Conservation (phyloP, 35 echinoderm and acorn worm genomes). For the Apostichopus japonicus region DNA sequence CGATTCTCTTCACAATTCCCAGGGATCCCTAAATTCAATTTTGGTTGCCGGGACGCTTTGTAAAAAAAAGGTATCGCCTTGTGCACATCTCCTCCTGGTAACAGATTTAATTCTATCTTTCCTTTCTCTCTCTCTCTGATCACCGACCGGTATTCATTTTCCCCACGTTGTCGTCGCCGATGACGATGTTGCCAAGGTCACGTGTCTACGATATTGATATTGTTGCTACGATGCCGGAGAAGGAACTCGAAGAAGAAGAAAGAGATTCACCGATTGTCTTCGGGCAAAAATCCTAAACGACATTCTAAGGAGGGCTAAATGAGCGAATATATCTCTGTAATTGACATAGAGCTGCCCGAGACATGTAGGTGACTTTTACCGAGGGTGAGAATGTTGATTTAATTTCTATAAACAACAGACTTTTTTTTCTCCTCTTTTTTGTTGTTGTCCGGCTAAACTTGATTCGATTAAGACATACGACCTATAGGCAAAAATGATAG, state of each 20-base stretch:
- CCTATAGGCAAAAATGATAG: no score
- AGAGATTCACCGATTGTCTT: background rate
- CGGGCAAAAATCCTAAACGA: slow-evolving; percentile 30
- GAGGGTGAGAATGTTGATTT: slow-evolving; percentile 4
- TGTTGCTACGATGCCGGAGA: background rate
- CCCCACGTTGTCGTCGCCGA: background rate
- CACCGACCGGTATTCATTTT: background rate
- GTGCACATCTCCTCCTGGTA: no score
- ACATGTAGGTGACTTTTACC: slow-evolving; percentile 9
- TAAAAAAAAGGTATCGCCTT: background rate
- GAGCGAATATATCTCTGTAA: slow-evolving; percentile 1
- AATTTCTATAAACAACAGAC: background rate
- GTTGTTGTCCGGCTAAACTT: no score
- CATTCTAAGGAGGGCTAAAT: slow-evolving; percentile 36
- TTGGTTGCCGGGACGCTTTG: background rate
- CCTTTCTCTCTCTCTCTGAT: background rate
- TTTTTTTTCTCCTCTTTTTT: background rate
- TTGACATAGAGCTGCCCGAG: background rate
- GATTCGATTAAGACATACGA: no score
- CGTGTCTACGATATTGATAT: slow-evolving; percentile 23
- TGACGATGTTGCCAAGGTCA: slow-evolving; percentile 25
- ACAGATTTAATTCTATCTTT: no score
- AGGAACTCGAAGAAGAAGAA: background rate
- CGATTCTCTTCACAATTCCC: slow-evolving; percentile 4
- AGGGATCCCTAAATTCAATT: slow-evolving; percentile 19